These are phyloP conservation scores for Andrena hattorfiana DNA, from an alignment of 2,888 invertebrate species.

Conservation along the genomic window DNA sequence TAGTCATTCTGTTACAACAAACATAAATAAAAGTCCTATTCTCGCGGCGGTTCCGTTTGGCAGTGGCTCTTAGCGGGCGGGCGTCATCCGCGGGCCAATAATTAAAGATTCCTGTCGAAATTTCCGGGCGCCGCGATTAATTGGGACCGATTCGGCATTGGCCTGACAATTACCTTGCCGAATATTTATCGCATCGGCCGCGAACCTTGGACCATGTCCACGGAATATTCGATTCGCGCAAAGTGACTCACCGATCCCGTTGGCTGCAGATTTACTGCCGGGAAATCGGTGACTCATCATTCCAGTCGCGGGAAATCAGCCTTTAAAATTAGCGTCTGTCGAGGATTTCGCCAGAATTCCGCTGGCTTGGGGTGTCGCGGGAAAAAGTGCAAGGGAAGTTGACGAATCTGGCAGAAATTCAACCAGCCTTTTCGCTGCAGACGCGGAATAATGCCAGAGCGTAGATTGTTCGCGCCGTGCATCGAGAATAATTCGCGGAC, in stretches of 20 bases:
- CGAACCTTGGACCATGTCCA: slow-evolving; percentile 60
- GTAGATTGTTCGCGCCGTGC: background rate
- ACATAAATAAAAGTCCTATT: slow-evolving; percentile 49
- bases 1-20: slow-evolving; percentile 45
- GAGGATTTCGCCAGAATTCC: background rate
- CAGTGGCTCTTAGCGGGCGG: slow-evolving; percentile 15
- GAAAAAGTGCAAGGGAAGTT: slow-evolving; percentile 5
- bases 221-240: slow-evolving; percentile 25
- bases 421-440: slow-evolving; percentile 14
- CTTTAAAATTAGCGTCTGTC: slow-evolving; percentile 49
- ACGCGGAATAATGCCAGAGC: slow-evolving; percentile 9
- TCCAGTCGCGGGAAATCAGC: slow-evolving; percentile 20
- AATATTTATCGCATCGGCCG: slow-evolving; percentile 19
- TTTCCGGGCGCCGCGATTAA: slow-evolving; percentile 38
- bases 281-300: slow-evolving; percentile 46
- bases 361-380: background rate
- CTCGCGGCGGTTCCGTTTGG: slow-evolving; percentile 27
- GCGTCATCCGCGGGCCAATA: slow-evolving; percentile 16
- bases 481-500: slow-evolving; percentile 8
- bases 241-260: slow-evolving; percentile 57
- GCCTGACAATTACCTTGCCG: slow-evolving; percentile 33
- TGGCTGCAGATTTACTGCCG: background rate
- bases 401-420: slow-evolving; percentile 28
- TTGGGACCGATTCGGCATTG: slow-evolving; percentile 39
- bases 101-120: slow-evolving; percentile 31